These are phyloP conservation scores for Catostylus mosaicus DNA, from an alignment of 30 jellyfish, hydroid and myxozoan species.

Conservation along the genomic window DNA sequence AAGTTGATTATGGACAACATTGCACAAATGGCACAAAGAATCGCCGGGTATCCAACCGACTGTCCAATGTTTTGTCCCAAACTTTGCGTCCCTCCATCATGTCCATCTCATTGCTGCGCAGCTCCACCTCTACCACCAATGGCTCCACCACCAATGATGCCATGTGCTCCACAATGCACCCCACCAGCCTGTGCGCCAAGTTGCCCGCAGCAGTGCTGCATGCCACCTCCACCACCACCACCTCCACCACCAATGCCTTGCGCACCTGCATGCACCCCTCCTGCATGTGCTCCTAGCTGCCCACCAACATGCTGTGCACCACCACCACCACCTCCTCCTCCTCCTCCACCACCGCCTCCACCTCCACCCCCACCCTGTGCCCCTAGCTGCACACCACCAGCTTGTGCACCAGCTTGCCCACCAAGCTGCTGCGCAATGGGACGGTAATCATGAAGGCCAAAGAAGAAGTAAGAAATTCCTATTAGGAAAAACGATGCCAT, in stretches of 20 bases:
- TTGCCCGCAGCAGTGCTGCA: constrained; percentile 62
- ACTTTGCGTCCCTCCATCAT: constrained; percentile 89
- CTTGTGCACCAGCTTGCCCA: constrained; percentile 88
- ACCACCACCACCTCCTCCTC: constrained; percentile 73
- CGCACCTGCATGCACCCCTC: constrained; percentile 76
- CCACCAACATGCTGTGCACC: constrained; percentile 83
- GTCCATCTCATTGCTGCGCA: constrained; percentile 88
- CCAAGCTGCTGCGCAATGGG: constrained; percentile 77
- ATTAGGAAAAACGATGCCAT: neutral
- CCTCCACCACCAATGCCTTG: constrained; percentile 82
- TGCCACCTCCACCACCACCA: constrained; percentile 76
- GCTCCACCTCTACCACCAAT: constrained; percentile 84
- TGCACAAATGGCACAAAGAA: constrained; percentile 70
- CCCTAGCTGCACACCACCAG: constrained; percentile 78
- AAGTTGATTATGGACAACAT: constrained; percentile 61
- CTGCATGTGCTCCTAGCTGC: constrained; percentile 72
- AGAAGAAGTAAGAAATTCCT: neutral
- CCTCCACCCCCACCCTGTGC: constrained; percentile 78
- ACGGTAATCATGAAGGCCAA: constrained; percentile 4
- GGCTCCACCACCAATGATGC: constrained; percentile 81
- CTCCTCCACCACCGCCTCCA: constrained; percentile 78
- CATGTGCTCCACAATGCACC: constrained; percentile 65
- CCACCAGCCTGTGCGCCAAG: constrained; percentile 71
- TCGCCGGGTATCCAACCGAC: constrained; percentile 83
- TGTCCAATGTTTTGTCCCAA: constrained; percentile 96